Evolutionary conservation across 2,888 invertebrate species (phyloP).

Genomic region (Linnaemya vulpina): DNA sequence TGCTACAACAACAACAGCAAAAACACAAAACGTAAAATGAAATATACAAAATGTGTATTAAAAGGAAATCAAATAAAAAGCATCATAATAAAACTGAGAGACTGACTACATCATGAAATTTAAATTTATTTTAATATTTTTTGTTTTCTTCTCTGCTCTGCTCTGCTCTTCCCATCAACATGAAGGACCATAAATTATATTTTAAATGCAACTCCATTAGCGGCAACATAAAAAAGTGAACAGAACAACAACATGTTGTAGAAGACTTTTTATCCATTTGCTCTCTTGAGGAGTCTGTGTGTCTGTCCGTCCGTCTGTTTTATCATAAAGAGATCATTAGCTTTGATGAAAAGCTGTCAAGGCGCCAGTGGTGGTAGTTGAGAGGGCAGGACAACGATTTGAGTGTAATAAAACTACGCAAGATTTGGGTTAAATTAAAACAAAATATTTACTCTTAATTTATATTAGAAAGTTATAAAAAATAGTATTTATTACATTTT

Average conservation of each 20-base stretch:
- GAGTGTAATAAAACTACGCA: not conserved
- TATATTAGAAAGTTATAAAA: not conserved
- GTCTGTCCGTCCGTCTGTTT: not conserved
- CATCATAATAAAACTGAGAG: slow-evolving; percentile 54
- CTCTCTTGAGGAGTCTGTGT: slow-evolving; percentile 18
- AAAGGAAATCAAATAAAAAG: slow-evolving; percentile 47
- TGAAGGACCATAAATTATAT: slow-evolving; percentile 65
- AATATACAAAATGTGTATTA: slow-evolving; percentile 10
- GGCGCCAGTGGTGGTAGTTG: not conserved
- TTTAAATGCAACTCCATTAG: slow-evolving; percentile 69
- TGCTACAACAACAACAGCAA: no score
- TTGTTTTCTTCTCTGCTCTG: not conserved
- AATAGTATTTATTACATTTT: no score
- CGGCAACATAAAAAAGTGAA: slow-evolving; percentile 18
- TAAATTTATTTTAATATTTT: slow-evolving; percentile 52
- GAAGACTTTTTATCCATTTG: slow-evolving; percentile 1
- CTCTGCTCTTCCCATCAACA: slow-evolving; percentile 7
- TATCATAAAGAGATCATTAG: slow-evolving; percentile 37
- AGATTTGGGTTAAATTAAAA: not conserved
- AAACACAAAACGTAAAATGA: no score
- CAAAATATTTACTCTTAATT: not conserved
- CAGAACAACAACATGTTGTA: slow-evolving; percentile 2
- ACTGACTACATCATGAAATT: slow-evolving; percentile 62
- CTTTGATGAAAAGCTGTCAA: slow-evolving; percentile 7
- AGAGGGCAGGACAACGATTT: not conserved